Conservation (phyloP, 2,797 vertebrate genomes). For the Carduelis carduelis region DNA sequence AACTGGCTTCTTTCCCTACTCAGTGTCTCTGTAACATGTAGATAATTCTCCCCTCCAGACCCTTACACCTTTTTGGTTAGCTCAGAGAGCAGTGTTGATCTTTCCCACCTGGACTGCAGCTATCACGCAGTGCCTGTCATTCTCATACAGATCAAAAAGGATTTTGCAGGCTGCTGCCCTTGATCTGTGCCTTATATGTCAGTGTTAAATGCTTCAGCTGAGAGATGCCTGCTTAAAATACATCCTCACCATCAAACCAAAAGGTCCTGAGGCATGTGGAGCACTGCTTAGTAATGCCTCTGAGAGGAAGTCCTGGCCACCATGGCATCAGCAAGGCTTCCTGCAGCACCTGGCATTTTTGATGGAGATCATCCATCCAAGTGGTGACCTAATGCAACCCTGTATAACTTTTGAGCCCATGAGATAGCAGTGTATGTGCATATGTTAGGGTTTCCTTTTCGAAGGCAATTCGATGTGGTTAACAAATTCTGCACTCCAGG, state of each 20-base stretch:
- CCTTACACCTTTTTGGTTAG: neutral
- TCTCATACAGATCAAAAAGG: conserved; percentile 23
- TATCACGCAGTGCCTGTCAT: conserved; percentile 12
- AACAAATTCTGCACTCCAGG: conserved; percentile 19
- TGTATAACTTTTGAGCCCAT: neutral
- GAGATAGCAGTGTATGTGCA: neutral
- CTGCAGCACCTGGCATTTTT: neutral
- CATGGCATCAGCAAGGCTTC: neutral
- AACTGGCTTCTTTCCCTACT: neutral
- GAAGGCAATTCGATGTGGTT: neutral
- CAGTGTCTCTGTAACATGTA: neutral
- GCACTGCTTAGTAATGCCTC: neutral
- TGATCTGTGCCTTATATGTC: neutral
- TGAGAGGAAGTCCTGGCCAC: neutral
- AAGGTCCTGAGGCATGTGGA: neutral
- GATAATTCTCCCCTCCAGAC: neutral
- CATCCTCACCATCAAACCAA: neutral
- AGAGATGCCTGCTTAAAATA: neutral
- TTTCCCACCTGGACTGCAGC: conserved; percentile 25
- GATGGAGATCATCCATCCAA: neutral
- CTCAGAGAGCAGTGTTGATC: neutral
- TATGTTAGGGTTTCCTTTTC: neutral
- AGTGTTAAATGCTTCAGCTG: neutral
- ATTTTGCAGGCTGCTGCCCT: conserved; percentile 17
- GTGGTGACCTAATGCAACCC: neutral